Percentiles rank a stretch among this genome's conserved stretches.
phyloP scores from a whole-genome alignment of 2,888 invertebrate species.

The Acheta domesticus region DNA sequence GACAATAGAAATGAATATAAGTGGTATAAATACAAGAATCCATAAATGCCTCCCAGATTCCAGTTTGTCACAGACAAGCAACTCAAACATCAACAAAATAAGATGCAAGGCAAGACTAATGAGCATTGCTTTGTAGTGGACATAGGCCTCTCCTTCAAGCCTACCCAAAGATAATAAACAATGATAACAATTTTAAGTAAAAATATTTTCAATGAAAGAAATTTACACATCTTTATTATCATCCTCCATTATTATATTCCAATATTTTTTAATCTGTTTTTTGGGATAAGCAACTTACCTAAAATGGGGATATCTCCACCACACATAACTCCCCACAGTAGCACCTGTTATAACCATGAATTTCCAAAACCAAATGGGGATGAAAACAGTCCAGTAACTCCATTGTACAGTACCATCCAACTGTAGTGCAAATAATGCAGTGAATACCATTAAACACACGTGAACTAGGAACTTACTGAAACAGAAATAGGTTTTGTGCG shows the following conservation, averaged over 20 bases:
- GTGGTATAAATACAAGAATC: constrained; percentile 91
- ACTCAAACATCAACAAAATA: constrained; percentile 92
- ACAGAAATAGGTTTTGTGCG: constrained; percentile 42
- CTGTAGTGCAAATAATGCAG: constrained; percentile 82
- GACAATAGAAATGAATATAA: constrained; percentile 93
- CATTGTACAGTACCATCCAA: constrained; percentile 85
- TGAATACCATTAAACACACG: constrained; percentile 86
- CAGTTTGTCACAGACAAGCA: constrained; percentile 92
- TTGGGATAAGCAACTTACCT: constrained; percentile 54
- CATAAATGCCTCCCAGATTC: constrained; percentile 80
- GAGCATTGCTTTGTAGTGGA: constrained; percentile 97
- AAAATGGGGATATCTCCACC: constrained; percentile 95
- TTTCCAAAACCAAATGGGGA: constrained; percentile 98
- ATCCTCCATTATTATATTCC: not conserved
- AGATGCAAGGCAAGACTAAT: constrained; percentile 92
- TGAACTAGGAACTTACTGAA: constrained; percentile 96
- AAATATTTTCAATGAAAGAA: too few species aligned
- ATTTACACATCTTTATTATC: too few species aligned
- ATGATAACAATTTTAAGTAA: not conserved
- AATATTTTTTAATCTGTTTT: not conserved
- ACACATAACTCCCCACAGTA: constrained; percentile 86
- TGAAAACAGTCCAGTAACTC: constrained; percentile 95
- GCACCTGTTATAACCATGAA: constrained; percentile 86
- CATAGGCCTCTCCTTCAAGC: constrained; percentile 91
- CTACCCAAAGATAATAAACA: constrained; percentile 53